Percentiles rank a stretch among this genome's conserved stretches.
These are phyloP conservation scores for Liasis olivaceus DNA, from an alignment of 2,797 vertebrate species.

Conservation along the genomic window DNA sequence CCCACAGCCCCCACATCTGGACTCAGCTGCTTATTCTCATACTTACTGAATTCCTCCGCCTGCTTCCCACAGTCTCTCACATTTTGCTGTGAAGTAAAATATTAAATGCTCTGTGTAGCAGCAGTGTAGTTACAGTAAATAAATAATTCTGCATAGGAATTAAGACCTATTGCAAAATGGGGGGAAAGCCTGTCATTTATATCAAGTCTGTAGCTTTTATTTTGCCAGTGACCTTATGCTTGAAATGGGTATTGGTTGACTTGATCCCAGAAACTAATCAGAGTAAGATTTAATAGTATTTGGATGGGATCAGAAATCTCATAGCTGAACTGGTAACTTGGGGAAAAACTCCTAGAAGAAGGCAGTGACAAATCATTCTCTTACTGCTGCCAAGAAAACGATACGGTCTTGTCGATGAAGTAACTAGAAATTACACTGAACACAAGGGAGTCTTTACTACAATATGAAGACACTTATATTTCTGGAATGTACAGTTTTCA, in stretches of 20 bases:
- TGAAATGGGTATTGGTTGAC: not conserved
- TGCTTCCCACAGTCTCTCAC: not conserved
- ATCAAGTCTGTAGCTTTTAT: constrained; percentile 1
- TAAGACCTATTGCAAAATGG: not conserved
- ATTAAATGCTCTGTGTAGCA: not conserved
- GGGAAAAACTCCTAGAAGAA: not conserved
- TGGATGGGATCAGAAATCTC: not conserved
- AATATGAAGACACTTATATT: constrained; percentile 1
- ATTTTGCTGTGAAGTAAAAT: constrained; percentile 9
- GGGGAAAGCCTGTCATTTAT: not conserved
- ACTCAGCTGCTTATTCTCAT: not conserved
- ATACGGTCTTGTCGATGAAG: not conserved
- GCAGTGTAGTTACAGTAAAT: not conserved
- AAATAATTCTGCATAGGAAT: not conserved
- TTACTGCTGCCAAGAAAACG: not conserved
- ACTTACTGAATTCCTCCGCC: not conserved
- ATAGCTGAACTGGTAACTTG: not conserved
- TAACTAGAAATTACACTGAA: not conserved
- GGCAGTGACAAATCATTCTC: not conserved
- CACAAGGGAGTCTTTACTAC: not conserved
- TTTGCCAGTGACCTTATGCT: constrained; percentile 2
- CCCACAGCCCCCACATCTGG: not conserved
- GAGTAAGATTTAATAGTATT: not conserved
- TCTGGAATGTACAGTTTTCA: constrained; percentile 29
- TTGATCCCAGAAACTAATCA: not conserved